phyloP scores from a whole-genome alignment of 2,888 invertebrate species.

The Ypsolopha scabrella region DNA sequence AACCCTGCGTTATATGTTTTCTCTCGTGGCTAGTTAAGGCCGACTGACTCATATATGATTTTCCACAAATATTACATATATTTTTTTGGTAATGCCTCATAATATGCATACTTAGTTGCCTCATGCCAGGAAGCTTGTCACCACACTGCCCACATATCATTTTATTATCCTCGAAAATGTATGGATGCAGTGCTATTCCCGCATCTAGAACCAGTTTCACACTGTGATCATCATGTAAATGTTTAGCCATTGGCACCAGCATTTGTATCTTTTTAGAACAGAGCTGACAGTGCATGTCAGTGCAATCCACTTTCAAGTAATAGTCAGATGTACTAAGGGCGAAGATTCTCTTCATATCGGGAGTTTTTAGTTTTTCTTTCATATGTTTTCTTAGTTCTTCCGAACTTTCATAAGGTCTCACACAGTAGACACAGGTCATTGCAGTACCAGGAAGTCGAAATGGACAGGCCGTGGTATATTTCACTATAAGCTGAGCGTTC shows the following conservation, averaged over 20 bases:
- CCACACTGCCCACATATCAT: slow-evolving; percentile 49
- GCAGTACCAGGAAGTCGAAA: slow-evolving; percentile 52
- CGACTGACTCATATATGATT: not conserved
- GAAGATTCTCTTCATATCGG: not conserved
- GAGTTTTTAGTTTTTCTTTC: slow-evolving; percentile 16
- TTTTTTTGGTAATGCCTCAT: slow-evolving; percentile 3
- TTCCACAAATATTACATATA: slow-evolving; percentile 8
- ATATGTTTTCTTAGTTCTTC: slow-evolving; percentile 42
- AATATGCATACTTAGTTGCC: slow-evolving; percentile 4
- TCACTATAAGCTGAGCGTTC: slow-evolving; percentile 57
- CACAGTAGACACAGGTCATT: slow-evolving; percentile 58
- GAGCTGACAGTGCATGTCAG: slow-evolving; percentile 39
- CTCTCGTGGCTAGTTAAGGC: slow-evolving; percentile 1
- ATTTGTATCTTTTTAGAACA: slow-evolving; percentile 28
- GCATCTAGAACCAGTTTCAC: not conserved
- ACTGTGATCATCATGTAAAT: slow-evolving; percentile 31
- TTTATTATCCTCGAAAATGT: slow-evolving; percentile 30
- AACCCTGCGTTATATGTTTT: not conserved
- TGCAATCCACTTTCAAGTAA: slow-evolving; percentile 6
- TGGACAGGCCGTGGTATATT: slow-evolving; percentile 56
- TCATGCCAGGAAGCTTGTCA: not conserved
- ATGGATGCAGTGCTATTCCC: slow-evolving; percentile 2
- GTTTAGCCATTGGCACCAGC: slow-evolving; percentile 35
- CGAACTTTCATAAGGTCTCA: slow-evolving; percentile 41
- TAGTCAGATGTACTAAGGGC: not conserved